Base-by-base conservation (phyloP, 2,797 vertebrate species). In the Channa striata region DNA sequence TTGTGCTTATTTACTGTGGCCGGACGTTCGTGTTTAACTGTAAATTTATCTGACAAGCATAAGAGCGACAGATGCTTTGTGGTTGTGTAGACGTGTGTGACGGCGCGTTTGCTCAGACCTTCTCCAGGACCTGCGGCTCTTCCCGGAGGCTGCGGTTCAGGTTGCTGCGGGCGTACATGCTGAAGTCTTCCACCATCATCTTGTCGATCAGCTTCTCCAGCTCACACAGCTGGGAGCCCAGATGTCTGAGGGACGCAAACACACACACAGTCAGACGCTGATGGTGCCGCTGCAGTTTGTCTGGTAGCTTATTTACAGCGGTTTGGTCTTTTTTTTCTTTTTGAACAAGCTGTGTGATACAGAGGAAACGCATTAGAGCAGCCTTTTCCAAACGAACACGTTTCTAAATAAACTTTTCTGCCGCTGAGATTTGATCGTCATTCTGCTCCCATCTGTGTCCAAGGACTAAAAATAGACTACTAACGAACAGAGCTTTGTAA, bases 111-210 rank as follows among this genome's bases (percentile, higher is more conserved):
- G 34, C 8, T 81, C 93, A 62, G 88, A 99, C 98, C 97, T 98
- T 98, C 91, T 99, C 98, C 73, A 97, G 91, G 78, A 98, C 90
- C 59, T 95, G 96, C 44, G 89, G 93, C 83, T 98, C 97, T 33
- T 98, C 98, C 88, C 94, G 96, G 70, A 97, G 89, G 68, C 94
- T 92, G 82, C 97, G 95, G 91, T 91, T 96, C 88, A 99, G 95
- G 87, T 99, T 96, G 68, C 91, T 96, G 69, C 94, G 94, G 57
- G 95, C 94, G 1, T 98, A 99, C 62, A 97, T 96, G 81, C 95
- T 96, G 93, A 99, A 99, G 78, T 99, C 98, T 74, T 97, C 97
- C 91, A 97, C 95, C 96, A 99, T 99, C 98, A 99, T 99, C 94
- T 99, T 99, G 86, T 98, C 97, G 53, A 99, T 99, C 67, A 99